Base-by-base conservation (phyloP, 35 echinoderm and acorn worm species). In the Ophiothrix spiculata region DNA sequence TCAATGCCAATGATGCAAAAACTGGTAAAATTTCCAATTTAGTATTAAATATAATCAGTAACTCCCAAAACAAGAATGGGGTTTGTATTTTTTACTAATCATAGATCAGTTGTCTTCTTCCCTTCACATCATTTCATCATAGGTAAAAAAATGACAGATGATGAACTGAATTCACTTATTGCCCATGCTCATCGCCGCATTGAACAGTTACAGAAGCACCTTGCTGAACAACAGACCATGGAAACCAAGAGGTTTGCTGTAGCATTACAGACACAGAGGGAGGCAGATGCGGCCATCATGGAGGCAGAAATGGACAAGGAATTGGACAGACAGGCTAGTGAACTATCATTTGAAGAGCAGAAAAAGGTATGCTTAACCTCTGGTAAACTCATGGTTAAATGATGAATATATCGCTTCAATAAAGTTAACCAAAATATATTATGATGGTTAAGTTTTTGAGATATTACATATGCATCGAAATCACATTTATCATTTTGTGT, bases 141-240 rank as follows among this genome's bases (percentile, higher is more conserved):
- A 99, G 96, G 92, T 56, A 88, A 91, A 29, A 99, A 99, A 31
- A 79, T 99, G 37, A 85, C 96, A 56, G 92, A 94, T 79, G 92
- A 94, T 11, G 96, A 99, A 83, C 56, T 99, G 74, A 99, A 99
- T 64, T 88, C 96, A 6, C 79, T 99, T n/a, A 99, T 99, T 63
- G 96, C 89, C 63, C 89, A 99, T 54, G 89, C 86, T 1, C 91
- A 94, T 77, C 89, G 89, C 35, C 82, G 96, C 28, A 88, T 99
- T 17, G 92, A 99, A n/a, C 96, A 94, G 75, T 87, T 99, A 0
- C 96, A 99, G 34, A 86, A 79, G 37, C 90, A 91, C 45, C 92
- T 99, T 11, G 92, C 92, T 41, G 92, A 99, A 81, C 96, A 94
- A 74, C 92, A 94, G 40, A 83, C 92, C 39, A 63, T 94, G 86